Conservation (phyloP, 2,797 vertebrate species). For the Chromobotia macracanthus region DNA sequence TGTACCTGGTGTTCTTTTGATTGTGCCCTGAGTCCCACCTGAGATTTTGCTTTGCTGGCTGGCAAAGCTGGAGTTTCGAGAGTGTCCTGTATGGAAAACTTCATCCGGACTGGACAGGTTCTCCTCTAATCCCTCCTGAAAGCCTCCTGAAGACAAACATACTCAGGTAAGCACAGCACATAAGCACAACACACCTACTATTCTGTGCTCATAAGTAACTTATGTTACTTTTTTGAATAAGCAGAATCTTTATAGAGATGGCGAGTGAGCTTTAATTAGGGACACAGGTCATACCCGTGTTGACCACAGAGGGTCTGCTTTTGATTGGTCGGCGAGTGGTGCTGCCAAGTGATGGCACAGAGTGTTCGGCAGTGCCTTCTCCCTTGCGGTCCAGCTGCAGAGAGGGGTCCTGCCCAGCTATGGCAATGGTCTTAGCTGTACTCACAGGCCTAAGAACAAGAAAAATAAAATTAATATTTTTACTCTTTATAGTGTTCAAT, state of each 20-base stretch:
- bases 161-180: slow-evolving; percentile 10
- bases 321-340: slow-evolving; percentile 76
- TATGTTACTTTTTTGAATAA: not conserved
- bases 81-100: slow-evolving; percentile 87
- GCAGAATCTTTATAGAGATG: not conserved
- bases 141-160: slow-evolving; percentile 67
- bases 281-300: slow-evolving; percentile 74
- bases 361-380: slow-evolving; percentile 75
- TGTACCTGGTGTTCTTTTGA: slow-evolving; percentile 45
- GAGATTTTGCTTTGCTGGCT: slow-evolving; percentile 96
- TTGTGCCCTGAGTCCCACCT: slow-evolving; percentile 72
- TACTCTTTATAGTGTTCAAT: not conserved
- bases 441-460: slow-evolving; percentile 76
- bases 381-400: slow-evolving; percentile 88
- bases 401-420: slow-evolving; percentile 84
- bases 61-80: slow-evolving; percentile 90
- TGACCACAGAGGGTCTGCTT: slow-evolving; percentile 73
- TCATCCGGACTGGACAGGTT: slow-evolving; percentile 88
- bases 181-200: no score
- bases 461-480: slow-evolving; percentile 2
- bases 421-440: slow-evolving; percentile 84
- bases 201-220: not conserved
- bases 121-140: slow-evolving; percentile 82
- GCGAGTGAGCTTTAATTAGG: not conserved
- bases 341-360: slow-evolving; percentile 62